Evolutionary conservation across 2,113 vertebrate genomes (phyloP), one percentile per base, ranked within the genome.

Genomic region (Myanophis thanlyinensis): DNA sequence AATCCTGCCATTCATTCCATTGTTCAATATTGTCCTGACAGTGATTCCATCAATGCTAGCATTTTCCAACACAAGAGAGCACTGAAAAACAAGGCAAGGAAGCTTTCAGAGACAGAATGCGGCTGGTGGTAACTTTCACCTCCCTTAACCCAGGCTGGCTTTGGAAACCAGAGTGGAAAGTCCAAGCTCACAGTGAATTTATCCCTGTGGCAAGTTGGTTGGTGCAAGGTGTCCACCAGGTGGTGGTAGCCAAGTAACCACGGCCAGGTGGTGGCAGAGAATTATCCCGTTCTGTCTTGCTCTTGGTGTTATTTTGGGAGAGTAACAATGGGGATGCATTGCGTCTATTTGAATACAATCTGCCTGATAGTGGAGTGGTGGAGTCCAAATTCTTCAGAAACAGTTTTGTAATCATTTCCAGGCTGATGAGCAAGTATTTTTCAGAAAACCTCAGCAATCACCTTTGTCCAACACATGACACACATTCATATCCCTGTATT

Each of bases 131-230:
- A n/a, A 62, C 11, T 62, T 62, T 62, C 27, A 62, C 27, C 11
- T 62, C 59, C 27, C 27, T 62, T 62, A 62, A 62, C 11, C 4
- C 0, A 62, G 59, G 11, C 27, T 62, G 27, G 59, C 11, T 62
- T 62, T 62, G 59, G 27, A 62, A 62, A 62, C 59, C 27, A 62
- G 59, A 62, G 59, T 62, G 27, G 59, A n/a, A n/a, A 30, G 59
- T 8, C 59, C 59, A n/a, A 1, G 4, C 11, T 62, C 27, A 1
- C 0, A 0, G 11, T n/a, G 27, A 62, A 1, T n/a, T n/a, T 62
- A 27, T n/a, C 59, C 30, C 27, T n/a, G 59, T 0, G 11, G 59
- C 1, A 8, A n/a, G 11, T 62, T 62, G 59, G 27, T 27, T 62
- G 11, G 4, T 30, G 27, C 11, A 0, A 62, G 30, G 11, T 13